These are phyloP conservation scores for Tortrix viridana DNA, from an alignment of 2,888 invertebrate species.

Conservation along the genomic window DNA sequence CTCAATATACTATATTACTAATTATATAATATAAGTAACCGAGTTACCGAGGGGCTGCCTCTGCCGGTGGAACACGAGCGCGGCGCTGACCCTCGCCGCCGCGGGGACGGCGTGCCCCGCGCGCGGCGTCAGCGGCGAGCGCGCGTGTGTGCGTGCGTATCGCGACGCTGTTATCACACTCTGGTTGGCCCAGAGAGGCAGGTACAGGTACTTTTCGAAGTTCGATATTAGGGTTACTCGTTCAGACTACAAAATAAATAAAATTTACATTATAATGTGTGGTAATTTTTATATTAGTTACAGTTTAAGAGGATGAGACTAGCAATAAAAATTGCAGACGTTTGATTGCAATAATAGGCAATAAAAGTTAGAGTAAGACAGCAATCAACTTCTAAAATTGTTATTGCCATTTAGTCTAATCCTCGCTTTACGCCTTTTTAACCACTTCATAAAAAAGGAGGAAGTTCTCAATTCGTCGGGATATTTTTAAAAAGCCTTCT, in stretches of 20 bases:
- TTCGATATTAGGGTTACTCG: conserved; percentile 88
- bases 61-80: conserved; percentile 90
- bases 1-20: neutral
- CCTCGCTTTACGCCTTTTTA: too few species aligned
- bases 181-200: conserved; percentile 88
- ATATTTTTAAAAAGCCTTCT: too few species aligned
- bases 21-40: neutral
- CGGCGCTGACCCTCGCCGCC: conserved; percentile 81
- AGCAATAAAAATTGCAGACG: too few species aligned
- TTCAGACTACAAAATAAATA: conserved; percentile 74
- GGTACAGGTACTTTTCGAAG: conserved; percentile 89
- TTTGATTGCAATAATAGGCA: too few species aligned
- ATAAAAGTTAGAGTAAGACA: too few species aligned
- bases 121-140: conserved; percentile 34
- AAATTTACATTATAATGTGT: neutral
- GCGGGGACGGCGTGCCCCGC: conserved; percentile 35
- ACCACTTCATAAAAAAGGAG: too few species aligned
- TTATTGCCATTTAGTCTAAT: too few species aligned
- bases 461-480: too few species aligned
- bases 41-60: conserved; percentile 86
- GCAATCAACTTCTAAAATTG: too few species aligned
- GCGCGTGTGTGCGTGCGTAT: conserved; percentile 35
- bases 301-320: too few species aligned
- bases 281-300: too few species aligned
- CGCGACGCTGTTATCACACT: conserved; percentile 83